Percentiles rank a stretch among this genome's conserved stretches.
Conservation (phyloP, 1,140 invertebrate species). For the Caerostris extrusa region DNA sequence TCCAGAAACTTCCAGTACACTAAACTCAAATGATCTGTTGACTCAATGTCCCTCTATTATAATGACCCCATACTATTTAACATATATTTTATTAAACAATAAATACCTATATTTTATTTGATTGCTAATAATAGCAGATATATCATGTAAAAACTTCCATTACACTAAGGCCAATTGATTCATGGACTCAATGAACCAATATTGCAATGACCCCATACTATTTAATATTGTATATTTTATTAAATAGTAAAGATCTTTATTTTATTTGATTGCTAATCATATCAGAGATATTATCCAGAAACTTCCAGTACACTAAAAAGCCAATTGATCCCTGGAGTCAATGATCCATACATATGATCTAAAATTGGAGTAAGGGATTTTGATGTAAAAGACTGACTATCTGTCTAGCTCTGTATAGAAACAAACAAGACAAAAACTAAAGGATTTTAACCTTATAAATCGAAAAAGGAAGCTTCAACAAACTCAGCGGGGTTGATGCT, state of each 20-base stretch:
- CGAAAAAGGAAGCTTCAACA: not conserved
- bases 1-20: not conserved
- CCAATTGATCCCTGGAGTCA: not conserved
- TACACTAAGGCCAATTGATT: too few relatives aligned
- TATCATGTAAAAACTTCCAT: too few relatives aligned
- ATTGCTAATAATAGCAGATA: too few relatives aligned
- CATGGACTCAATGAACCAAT: too few relatives aligned
- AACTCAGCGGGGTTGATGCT: not conserved
- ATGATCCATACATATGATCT: not conserved
- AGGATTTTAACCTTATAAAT: not conserved
- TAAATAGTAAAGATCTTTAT: too few relatives aligned
- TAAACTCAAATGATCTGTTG: not conserved
- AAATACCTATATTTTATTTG: too few relatives aligned
- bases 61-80: too few relatives aligned
- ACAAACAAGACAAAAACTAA: not conserved
- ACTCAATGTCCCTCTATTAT: too few relatives aligned
- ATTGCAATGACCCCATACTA: not conserved
- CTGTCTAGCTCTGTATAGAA: constrained; percentile 31
- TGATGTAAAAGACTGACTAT: not conserved
- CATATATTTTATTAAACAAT: too few relatives aligned
- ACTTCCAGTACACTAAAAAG: not conserved
- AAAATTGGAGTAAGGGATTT: constrained; percentile 8
- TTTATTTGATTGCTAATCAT: not conserved
- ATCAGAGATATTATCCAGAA: not conserved
- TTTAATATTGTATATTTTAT: not conserved